Evolutionary conservation across 2,113 vertebrate species (phyloP).

Genomic region (Macrotis lagotis): DNA sequence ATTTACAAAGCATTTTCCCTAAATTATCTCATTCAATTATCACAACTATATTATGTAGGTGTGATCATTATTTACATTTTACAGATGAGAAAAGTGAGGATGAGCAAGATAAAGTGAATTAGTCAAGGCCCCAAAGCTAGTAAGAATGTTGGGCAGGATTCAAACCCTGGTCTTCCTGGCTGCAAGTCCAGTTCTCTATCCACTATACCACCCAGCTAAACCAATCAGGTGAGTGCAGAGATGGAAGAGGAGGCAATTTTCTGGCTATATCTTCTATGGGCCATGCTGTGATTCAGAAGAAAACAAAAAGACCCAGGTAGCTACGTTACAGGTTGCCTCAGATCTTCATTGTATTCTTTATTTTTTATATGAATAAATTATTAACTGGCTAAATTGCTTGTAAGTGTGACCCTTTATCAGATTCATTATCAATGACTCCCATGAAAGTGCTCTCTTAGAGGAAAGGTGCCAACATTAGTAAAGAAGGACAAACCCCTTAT

Average conservation of each 20-base stretch:
- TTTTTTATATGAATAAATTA: neutral
- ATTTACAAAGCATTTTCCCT: neutral
- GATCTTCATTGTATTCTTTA: neutral
- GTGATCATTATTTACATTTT: neutral
- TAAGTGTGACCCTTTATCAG: neutral
- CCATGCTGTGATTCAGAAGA: neutral
- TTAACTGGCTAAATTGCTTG: neutral
- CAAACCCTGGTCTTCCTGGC: neutral
- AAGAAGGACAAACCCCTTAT: neutral
- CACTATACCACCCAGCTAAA: neutral
- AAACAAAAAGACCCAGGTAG: neutral
- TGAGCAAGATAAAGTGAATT: neutral
- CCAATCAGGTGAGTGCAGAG: neutral
- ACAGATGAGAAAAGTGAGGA: neutral
- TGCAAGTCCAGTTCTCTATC: neutral
- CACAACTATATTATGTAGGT: neutral
- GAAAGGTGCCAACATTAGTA: neutral
- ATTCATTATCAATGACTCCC: neutral
- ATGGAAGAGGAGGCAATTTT: neutral
- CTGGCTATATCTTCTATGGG: neutral
- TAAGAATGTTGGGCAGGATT: neutral
- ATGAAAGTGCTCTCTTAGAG: neutral
- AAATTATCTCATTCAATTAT: neutral
- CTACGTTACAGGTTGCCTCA: neutral
- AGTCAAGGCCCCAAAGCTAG: neutral